Evolutionary conservation across 2,888 invertebrate genomes (phyloP), one percentile per base, ranked within the genome.

Genomic region (Octodonta nipae): DNA sequence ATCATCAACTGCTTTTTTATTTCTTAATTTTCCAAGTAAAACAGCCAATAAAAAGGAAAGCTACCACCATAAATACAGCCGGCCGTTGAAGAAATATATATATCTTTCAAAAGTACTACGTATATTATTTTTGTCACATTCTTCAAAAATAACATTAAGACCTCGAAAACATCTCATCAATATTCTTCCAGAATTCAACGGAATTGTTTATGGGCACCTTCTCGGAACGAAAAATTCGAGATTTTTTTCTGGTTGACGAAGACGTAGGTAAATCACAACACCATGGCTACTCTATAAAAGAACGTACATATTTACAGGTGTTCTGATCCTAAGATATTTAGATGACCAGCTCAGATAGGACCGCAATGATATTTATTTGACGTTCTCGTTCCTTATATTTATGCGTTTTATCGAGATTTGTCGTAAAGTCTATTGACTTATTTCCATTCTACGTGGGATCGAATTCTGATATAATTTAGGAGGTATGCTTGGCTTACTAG

Each of bases 91-190:
- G 22, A 22, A 22, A 11, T 11, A n/a, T 35, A 34, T 26, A 24
- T 31, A 35, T 30, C 27, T 32, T 34, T 40, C 35, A 32, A 26
- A 30, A 40, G 38, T n/a, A n/a, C n/a, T 43, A 33, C 32, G 37
- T 43, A 36, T 40, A 43, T 43, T 43, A 43, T 37, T 41, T 43
- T 41, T 40, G 43, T 43, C 43, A 43, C 43, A 43, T 43, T 43
- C 41, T 36, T 33, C 39, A 43, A 37, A 38, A 40, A 32, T 37
- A 35, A 34, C 38, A 38, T 42, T 40, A 42, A 40, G 38, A 40
- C 35, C 35, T 40, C 28, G 29, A 33, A 38, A 35, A 33, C 36
- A 40, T 41, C 41, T 44, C 45, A 46, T 46, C 45, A 46, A 46
- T 46, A 46, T 46, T 46, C 44, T 38, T 30, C 34, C 34, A 31